Conservation (phyloP, 2,888 invertebrate species). For the Dynastes maya region DNA sequence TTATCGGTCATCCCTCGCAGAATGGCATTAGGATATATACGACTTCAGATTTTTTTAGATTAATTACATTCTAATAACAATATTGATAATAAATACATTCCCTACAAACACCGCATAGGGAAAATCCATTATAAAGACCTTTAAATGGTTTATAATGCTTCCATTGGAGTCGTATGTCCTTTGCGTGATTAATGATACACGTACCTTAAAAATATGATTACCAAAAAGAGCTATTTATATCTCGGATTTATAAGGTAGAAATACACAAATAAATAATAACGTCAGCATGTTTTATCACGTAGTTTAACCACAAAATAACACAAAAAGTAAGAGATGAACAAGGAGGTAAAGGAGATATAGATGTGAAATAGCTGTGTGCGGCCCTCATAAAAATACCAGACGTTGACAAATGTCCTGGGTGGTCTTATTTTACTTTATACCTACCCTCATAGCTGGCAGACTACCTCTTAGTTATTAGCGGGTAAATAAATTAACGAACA, state of each 20-base stretch:
- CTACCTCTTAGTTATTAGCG: constrained; percentile 30
- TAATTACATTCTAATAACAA: neutral
- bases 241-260: constrained; percentile 11
- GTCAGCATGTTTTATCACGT: constrained; percentile 16
- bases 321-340: constrained; percentile 15
- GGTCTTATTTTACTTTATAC: constrained; percentile 51
- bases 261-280: constrained; percentile 10
- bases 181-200: constrained; percentile 22
- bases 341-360: constrained; percentile 14
- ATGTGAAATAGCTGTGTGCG: constrained; percentile 32
- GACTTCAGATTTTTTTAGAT: too few relatives aligned
- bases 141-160: neutral
- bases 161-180: neutral
- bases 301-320: constrained; percentile 33
- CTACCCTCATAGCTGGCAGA: constrained; percentile 38
- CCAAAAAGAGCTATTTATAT: constrained; percentile 15
- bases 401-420: constrained; percentile 53
- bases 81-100: neutral
- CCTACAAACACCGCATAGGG: too few relatives aligned
- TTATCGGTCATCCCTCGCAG: too few relatives aligned
- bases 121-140: too few relatives aligned
- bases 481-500: constrained; percentile 34
- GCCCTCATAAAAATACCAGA: constrained; percentile 47
- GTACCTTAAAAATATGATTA: constrained; percentile 12
- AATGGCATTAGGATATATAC: too few relatives aligned